Evolutionary conservation across 2,888 invertebrate genomes (phyloP), one percentile per base, ranked within the genome.

Genomic region (Lutraria lutraria): DNA sequence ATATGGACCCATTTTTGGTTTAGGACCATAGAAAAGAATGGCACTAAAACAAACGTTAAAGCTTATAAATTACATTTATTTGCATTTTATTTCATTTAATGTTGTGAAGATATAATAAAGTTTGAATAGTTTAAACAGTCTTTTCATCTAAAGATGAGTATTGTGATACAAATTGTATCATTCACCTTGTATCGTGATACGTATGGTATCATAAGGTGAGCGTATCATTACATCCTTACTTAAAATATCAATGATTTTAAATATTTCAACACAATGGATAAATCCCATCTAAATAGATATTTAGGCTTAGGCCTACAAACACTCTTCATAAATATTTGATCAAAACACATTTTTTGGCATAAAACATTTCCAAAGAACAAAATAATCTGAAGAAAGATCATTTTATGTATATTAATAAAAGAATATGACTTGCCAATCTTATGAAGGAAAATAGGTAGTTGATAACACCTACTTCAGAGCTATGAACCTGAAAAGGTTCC

Each of bases 351-450:
- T 29, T 86, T 53, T 19, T 76, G 43, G 72, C 90, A 88, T 88
- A 88, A 90, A 53, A 10, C 31, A 68, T 89, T 89, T 6, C 88
- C 88, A 82, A 88, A 85, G 76, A 87, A 89, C n/a, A 80, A 81
- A 29, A 90, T 83, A 68, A 88, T 91, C 79, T 90, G 88, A 29
- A 87, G 56, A 2, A 91, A 52, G 88, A 90, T 91, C 25, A 86
- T 43, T 82, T 88, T 91, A 34, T 91, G 91, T 21, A 88, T 85
- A 83, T 87, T 89, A n/a, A 91, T 80, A 31, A 87, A 85, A 31
- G 87, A 87, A 86, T 89, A 89, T 16, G 87, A 89, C n/a, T 87
- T 85, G 25, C 81, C 83, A 19, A 19, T n/a, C 21, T 63, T 82
- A 81, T 54, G 29, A 29, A 89, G 53, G 83, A 25, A 87, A 83